These are phyloP conservation scores for Ophraella communa DNA, from an alignment of 2,888 invertebrate genomes.

Conservation along the genomic window DNA sequence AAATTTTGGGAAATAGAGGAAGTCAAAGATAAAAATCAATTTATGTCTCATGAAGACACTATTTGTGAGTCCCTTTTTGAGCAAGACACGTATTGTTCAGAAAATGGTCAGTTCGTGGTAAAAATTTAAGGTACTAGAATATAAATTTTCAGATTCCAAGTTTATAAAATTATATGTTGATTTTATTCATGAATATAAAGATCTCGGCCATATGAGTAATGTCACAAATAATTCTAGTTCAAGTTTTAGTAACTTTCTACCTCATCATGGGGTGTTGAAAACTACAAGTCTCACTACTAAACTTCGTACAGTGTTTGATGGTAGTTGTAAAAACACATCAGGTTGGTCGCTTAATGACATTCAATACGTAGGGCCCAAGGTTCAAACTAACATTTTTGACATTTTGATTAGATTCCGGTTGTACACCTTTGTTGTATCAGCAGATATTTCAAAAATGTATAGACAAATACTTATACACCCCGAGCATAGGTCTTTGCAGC, in stretches of 20 bases:
- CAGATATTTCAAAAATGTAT: constrained; percentile 21
- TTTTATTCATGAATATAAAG: constrained; percentile 34
- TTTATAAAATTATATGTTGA: constrained; percentile 24
- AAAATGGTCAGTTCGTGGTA: constrained; percentile 33
- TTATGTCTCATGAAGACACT: no score
- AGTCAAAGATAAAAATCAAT: no score
- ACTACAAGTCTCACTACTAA: constrained; percentile 4
- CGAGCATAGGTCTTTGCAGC: no score
- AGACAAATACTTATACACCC: no score
- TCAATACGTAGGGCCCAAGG: constrained; percentile 2
- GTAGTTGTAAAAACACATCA: no score
- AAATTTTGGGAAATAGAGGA: no score
- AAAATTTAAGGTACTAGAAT: constrained; percentile 29
- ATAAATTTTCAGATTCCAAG: constrained; percentile 17
- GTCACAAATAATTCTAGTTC: neutral
- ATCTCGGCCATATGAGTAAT: constrained; percentile 33
- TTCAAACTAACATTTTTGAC: constrained; percentile 8
- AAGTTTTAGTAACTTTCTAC: constrained; percentile 22
- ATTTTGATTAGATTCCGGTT: constrained; percentile 8
- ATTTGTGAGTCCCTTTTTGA: no score
- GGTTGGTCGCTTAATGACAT: constrained; percentile 10
- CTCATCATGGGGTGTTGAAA: constrained; percentile 33
- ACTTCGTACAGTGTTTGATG: constrained; percentile 3
- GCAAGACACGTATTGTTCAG: neutral
- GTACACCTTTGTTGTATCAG: constrained; percentile 22